These are phyloP conservation scores for Acrossocheilus wenchowensis DNA, from an alignment of 2,797 vertebrate genomes.

Conservation along the genomic window DNA sequence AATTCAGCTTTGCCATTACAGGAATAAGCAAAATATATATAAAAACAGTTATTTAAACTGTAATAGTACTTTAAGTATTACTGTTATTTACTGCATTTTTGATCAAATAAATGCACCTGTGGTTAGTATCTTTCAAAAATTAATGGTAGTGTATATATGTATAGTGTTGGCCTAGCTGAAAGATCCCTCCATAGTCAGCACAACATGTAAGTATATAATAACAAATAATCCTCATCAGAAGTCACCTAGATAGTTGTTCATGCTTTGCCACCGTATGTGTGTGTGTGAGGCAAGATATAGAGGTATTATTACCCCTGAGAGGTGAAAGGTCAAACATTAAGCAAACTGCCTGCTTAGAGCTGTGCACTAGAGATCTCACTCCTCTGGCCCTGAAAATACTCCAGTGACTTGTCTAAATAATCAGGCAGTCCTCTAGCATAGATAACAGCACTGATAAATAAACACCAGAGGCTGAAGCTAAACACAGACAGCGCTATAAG, in stretches of 20 bases:
- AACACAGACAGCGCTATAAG: conserved; percentile 54
- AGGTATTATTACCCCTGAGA: conserved; percentile 83
- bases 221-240: conserved; percentile 57
- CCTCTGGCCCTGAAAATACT: conserved; percentile 77
- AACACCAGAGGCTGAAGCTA: conserved; percentile 78
- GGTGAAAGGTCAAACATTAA: conserved; percentile 83
- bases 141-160: neutral
- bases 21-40: neutral
- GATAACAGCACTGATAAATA: conserved; percentile 81
- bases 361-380: conserved; percentile 76
- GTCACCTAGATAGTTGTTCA: conserved; percentile 76
- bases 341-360: conserved; percentile 78
- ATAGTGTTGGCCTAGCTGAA: neutral
- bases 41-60: neutral
- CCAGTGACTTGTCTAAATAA: conserved; percentile 80
- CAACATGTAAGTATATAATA: conserved; percentile 14
- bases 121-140: neutral
- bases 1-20: neutral
- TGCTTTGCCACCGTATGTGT: conserved; percentile 62
- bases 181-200: neutral
- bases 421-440: conserved; percentile 80
- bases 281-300: conserved; percentile 77
- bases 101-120: neutral
- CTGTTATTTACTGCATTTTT: neutral
- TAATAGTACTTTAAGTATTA: neutral